These are phyloP conservation scores for Pterocles gutturalis DNA, from an alignment of 2,113 vertebrate genomes.

Conservation along the genomic window DNA sequence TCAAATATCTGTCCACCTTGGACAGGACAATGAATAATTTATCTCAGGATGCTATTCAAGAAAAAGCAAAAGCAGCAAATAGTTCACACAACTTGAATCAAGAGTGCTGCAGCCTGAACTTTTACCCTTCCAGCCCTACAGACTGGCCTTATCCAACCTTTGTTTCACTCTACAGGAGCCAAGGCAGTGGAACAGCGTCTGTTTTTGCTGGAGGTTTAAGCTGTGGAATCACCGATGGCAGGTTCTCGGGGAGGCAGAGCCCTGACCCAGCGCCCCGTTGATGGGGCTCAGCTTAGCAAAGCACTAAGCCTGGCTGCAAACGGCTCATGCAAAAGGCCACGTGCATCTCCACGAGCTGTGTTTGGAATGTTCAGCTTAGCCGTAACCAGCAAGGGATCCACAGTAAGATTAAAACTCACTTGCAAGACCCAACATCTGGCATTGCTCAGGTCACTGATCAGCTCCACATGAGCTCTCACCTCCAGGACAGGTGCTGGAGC, in stretches of 20 bases:
- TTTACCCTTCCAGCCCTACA: neutral
- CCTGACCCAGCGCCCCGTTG: neutral
- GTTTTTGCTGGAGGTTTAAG: neutral
- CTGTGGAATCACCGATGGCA: neutral
- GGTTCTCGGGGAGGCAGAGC: neutral
- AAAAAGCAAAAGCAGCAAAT: neutral
- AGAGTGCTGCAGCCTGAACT: neutral
- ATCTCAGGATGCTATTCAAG: neutral
- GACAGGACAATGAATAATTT: neutral
- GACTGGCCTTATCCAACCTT: neutral
- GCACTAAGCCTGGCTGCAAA: neutral
- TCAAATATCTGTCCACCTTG: neutral
- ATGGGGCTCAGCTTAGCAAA: neutral
- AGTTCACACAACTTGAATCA: neutral
- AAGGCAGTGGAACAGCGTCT: accelerated
- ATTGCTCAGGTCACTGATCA: accelerated
- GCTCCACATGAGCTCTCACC: neutral
- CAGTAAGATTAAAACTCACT: neutral
- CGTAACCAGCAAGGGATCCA: neutral
- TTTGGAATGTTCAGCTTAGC: neutral
- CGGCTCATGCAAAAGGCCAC: neutral
- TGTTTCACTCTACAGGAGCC: neutral
- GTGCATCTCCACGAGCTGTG: accelerated
- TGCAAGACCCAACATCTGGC: neutral
- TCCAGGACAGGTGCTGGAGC: neutral